Evolutionary conservation across 1,140 invertebrate species (phyloP), one percentile per base, ranked within the genome.

Genomic region (Ectropis grisescens): DNA sequence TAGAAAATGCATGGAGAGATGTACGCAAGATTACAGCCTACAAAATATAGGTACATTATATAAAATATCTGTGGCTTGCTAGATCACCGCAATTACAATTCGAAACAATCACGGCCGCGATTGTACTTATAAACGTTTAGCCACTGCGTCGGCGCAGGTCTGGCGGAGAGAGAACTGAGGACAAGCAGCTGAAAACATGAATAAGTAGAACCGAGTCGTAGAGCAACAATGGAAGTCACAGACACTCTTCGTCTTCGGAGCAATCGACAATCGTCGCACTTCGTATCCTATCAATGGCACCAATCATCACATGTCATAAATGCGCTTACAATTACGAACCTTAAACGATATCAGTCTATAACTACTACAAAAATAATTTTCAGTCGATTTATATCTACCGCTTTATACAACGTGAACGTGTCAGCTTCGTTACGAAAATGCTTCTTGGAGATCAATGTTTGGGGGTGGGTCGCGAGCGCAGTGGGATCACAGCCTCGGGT

Each of bases 311-410:
- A 78, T 74, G 61, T 75, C 54, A 75, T 74, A 78, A n/a, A 80
- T 72, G 71, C 68, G 67, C 68, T 74, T 71, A 55, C 10, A 26
- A 6, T n/a, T 26, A 26, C n/a, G 24, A 55, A 56, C 57, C 64
- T 60, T 74, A 76, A 76, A 71, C 51, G 58, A 70, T 80, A 80
- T 80, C 75, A 80, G 75, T 80, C 75, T 80, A 80, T 72, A 19
- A 60, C 75, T 75, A 80, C 75, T 80, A 80, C 66, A 80, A 80
- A 80, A 80, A 80, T 80, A 80, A 75, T 69, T 75, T 66, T 80
- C 75, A 80, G 75, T 80, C 75, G 62, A 71, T 70, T 74, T 75
- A 69, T 51, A 30, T 48, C 68, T 71, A 74, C 56, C 45, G 65
- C 58, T 67, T 58, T 72, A 70, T 70, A 74, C 64, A 66, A 55